Base-by-base conservation (phyloP, 2,888 invertebrate genomes). In the Biston betularia region DNA sequence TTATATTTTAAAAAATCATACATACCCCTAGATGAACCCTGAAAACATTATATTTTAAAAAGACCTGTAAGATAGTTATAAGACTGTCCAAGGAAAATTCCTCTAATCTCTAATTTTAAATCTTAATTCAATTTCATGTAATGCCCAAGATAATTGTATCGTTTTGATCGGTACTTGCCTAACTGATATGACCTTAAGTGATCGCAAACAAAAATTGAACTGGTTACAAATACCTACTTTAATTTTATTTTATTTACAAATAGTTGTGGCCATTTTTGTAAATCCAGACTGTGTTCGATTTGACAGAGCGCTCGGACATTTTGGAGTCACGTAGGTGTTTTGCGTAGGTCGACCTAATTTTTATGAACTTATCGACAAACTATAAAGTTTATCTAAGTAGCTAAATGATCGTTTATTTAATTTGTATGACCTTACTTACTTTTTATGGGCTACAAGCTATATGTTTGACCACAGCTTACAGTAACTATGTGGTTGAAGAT, bases 201-300 rank as follows among this genome's bases (percentile, higher is more conserved):
- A 63, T 49, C 62, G 42, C 59, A 50, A 56, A 62, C 66, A 66
- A 68, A 59, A 63, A 49, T 58, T 35, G 50, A 69, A 68, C 69
- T 57, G 69, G 70, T 69, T 63, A 42, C 50, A 44, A 42, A 44
- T 35, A 35, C 38, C 2, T 38, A 38, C 14, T 59, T 44, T 52
- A 63, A 52, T 64, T 69, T 54, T 52, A 40, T 60, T 67, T 34
- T 14, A 45, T 44, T 55, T 55, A 55, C 56, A 66, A 67, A 71
- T 71, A 65, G 71, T 56, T 61, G 57, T 63, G 57, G 58, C 67
- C 63, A 63, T 68, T 70, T 71, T 68, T 40, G 67, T 69, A 67
- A 40, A 60, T 59, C 49, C 52, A 53, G 53, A 57, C 46, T 46
- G 54, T 60, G 45, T 56, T 66, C 63, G 69, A 64, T 63, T 38